phyloP scores from a whole-genome alignment of 2,888 invertebrate species.

The Trachelus stipa region DNA sequence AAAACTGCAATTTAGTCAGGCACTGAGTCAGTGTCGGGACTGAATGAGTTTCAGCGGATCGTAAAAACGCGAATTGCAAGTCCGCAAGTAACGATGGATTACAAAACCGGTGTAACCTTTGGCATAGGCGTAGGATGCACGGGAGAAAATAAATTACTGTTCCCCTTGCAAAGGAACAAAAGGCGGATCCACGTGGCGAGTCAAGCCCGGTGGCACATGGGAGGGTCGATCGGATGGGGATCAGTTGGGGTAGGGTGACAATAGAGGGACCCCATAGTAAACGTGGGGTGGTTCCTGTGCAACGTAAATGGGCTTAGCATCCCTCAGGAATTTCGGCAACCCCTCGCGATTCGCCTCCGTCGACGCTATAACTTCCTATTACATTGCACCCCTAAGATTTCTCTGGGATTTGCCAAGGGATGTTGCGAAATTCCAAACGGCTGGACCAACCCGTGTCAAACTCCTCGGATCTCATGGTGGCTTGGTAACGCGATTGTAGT shows the following conservation, averaged over 20 bases:
- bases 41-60: no score
- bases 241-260: background rate
- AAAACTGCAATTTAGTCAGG: no score
- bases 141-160: background rate
- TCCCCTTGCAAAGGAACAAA: background rate
- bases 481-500: slow-evolving; percentile 52
- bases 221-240: background rate
- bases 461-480: slow-evolving; percentile 49
- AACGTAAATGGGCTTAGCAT: slow-evolving; percentile 13
- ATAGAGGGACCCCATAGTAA: background rate
- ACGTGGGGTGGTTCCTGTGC: background rate
- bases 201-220: background rate
- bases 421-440: slow-evolving; percentile 33
- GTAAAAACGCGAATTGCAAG: no score
- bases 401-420: slow-evolving; percentile 39
- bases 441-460: slow-evolving; percentile 15
- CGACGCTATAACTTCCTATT: slow-evolving; percentile 44
- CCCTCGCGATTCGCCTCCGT: slow-evolving; percentile 32
- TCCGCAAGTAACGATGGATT: no score
- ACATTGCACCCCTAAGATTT: slow-evolving; percentile 53
- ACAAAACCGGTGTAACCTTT: background rate
- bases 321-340: slow-evolving; percentile 27
- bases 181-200: background rate
- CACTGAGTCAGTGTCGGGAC: no score
- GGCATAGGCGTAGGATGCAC: background rate